These are phyloP conservation scores for Doryteuthis pealeii DNA, from an alignment of 1,140 invertebrate genomes.

Conservation along the genomic window DNA sequence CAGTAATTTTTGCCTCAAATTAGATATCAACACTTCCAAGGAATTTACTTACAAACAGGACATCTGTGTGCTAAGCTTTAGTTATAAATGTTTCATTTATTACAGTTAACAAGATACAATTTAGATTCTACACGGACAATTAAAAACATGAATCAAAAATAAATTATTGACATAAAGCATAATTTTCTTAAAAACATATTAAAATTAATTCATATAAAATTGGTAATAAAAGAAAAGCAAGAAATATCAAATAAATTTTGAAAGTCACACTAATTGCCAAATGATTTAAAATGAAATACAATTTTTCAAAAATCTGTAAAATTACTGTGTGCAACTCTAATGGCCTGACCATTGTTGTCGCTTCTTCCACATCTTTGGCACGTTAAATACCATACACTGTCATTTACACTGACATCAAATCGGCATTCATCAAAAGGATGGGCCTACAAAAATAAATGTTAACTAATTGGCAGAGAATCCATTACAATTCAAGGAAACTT, in stretches of 20 bases:
- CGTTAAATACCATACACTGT: conserved; percentile 97
- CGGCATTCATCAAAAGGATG: conserved; percentile 97
- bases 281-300: background rate
- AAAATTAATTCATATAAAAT: background rate
- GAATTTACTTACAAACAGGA: no score
- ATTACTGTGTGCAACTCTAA: conserved; percentile 82
- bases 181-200: no score
- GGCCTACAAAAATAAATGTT: conserved; percentile 75
- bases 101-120: no score
- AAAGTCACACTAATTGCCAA: background rate
- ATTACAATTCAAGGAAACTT: no score
- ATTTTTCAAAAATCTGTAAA: conserved; percentile 1
- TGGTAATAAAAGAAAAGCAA: background rate
- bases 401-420: conserved; percentile 96
- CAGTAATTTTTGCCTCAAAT: no score
- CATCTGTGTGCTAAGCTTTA: no score
- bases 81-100: no score
- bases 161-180: no score
- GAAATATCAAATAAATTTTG: background rate
- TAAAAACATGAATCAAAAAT: no score
- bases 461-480: no score
- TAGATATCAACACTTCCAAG: no score
- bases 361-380: conserved; percentile 81
- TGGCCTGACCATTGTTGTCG: conserved; percentile 89
- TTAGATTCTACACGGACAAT: no score